Evolutionary conservation across 2,888 invertebrate genomes (phyloP).

Genomic region (Dugesia japonica): DNA sequence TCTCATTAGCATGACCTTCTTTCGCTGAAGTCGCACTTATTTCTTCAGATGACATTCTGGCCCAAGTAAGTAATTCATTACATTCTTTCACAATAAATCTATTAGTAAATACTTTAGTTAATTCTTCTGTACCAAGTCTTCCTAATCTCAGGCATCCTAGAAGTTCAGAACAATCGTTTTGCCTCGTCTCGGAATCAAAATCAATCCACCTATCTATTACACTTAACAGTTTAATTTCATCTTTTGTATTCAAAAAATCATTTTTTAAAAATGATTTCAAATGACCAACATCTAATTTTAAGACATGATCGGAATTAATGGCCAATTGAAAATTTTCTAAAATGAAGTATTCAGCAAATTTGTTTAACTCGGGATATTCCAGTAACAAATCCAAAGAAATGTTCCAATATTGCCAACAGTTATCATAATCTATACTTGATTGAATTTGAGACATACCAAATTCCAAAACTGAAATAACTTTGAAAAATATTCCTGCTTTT

Average conservation of each 20-base stretch:
- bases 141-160: neutral
- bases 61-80: neutral
- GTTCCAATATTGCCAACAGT: constrained; percentile 17
- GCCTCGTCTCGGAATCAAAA: neutral
- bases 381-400: neutral
- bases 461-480: neutral
- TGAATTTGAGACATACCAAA: neutral
- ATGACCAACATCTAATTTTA: neutral
- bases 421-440: neutral
- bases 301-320: neutral
- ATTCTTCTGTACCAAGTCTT: neutral
- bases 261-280: neutral
- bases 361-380: neutral
- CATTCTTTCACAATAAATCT: neutral
- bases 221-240: neutral
- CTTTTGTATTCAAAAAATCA: constrained; percentile 4
- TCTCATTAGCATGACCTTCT: neutral
- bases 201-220: neutral
- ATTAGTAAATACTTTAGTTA: neutral
- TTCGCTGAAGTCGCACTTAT: neutral
- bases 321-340: neutral
- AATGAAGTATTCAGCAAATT: neutral
- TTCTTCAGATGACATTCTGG: neutral
- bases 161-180: neutral
- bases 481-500: neutral